phyloP scores from a whole-genome alignment of 2,113 vertebrate genomes.

The Corythaixoides concolor region DNA sequence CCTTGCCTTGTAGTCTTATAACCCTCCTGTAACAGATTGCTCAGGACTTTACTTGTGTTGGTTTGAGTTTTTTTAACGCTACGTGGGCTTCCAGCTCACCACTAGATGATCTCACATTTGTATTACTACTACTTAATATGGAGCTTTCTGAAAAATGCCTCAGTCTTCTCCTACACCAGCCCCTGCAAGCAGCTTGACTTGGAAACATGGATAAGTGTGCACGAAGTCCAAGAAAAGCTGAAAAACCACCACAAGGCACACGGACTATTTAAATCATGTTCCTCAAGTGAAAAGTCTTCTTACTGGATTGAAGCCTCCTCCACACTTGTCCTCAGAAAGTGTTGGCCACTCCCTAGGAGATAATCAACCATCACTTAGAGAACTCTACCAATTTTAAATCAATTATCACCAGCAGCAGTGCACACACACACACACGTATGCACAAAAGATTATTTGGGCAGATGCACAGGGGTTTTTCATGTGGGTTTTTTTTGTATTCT shows the following conservation, averaged over 20 bases:
- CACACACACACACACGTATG: no score
- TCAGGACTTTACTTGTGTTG: neutral
- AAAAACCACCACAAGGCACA: neutral
- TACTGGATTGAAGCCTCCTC: neutral
- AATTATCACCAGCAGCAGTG: neutral
- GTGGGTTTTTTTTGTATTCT: neutral
- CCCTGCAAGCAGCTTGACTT: neutral
- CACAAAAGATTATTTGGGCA: neutral
- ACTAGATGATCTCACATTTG: neutral
- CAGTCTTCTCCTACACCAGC: neutral
- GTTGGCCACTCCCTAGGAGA: neutral
- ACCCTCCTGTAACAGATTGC: neutral
- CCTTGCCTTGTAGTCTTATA: neutral
- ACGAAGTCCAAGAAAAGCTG: neutral
- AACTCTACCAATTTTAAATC: neutral
- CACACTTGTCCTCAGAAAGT: neutral
- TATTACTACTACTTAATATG: neutral
- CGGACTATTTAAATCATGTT: neutral
- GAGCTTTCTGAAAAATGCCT: neutral
- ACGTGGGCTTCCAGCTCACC: neutral
- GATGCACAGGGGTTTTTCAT: accelerated
- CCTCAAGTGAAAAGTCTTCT: neutral
- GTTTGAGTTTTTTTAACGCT: neutral
- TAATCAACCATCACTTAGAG: neutral
- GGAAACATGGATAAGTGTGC: neutral